Evolutionary conservation across 2,113 vertebrate species (phyloP), one percentile per base, ranked within the genome.

Genomic region (Sprattus sprattus): DNA sequence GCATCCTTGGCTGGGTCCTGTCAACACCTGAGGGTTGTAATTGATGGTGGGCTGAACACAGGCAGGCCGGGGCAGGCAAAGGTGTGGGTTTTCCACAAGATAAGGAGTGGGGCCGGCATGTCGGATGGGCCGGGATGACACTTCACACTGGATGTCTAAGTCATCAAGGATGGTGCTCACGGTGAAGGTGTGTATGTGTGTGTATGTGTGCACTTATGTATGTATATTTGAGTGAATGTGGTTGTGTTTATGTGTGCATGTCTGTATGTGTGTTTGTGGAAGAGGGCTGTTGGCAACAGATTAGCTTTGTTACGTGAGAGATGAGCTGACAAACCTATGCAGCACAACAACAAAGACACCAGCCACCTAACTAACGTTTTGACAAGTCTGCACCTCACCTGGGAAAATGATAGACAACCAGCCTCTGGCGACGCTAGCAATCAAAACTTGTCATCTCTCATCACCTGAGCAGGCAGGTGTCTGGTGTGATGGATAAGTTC

Each of bases 11-110:
- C 57, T 25, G 47, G 0, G 25, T 2, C 28, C 78, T 85, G 82
- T 87, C 82, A 89, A 82, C 88, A 85, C 84, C 28, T 87, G 25
- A 8, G 32, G 57, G 22, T 85, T 78, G 2, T 25, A 28, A 52
- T 39, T 28, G 67, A 87, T 13, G 46, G 47, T 45, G 71, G 44
- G 81, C 85, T 54, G 15, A 18, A 10, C 52, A 45, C 18, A 47
- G 84, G 57, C 82, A 54, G 50, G 67, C 83, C 64, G 18, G 85
- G 88, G 84, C 88, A 85, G 9, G 2, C 39, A 39, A 85, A 85
- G 85, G 83, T 81, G 86, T 84, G n/a, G 28, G 32, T 85, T 81
- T 87, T 89, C 86, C 88, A 85, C 82, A 44, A 15, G 75, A 83
- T 85, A 83, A 71, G 52, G 7, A 60, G 50, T 2, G 25, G 67